Evolutionary conservation across 2,113 vertebrate genomes (phyloP).

Genomic region (Falcunculus frontatus): DNA sequence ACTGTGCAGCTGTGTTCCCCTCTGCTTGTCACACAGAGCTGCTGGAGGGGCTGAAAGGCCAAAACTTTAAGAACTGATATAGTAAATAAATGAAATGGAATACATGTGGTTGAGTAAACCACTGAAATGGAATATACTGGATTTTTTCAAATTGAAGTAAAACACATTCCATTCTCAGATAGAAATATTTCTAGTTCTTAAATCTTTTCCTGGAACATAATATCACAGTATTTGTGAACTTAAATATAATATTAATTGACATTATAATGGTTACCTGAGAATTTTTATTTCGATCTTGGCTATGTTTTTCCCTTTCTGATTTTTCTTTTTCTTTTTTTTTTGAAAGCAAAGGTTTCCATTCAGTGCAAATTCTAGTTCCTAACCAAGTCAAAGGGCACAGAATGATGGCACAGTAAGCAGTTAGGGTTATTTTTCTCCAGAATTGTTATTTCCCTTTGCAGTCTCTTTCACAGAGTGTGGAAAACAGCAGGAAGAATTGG

Average conservation of each 20-base stretch:
- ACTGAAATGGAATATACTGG: neutral
- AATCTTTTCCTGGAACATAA: neutral
- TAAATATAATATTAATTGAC: neutral
- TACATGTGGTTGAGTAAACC: neutral
- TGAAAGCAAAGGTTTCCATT: neutral
- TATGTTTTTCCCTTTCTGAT: neutral
- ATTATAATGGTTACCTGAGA: neutral
- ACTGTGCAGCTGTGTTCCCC: neutral
- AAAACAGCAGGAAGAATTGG: neutral
- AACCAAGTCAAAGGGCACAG: neutral
- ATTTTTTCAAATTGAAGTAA: neutral
- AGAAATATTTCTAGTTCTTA: neutral
- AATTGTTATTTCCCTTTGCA: neutral
- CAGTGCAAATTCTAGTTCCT: neutral
- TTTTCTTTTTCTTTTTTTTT: neutral
- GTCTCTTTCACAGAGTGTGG: neutral
- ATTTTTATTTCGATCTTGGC: neutral
- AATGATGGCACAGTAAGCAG: neutral
- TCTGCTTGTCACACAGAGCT: neutral
- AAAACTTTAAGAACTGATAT: neutral
- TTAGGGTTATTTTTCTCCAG: neutral
- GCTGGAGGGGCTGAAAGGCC: neutral
- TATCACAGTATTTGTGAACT: neutral
- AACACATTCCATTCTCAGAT: neutral
- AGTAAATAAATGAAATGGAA: neutral